phyloP scores from a whole-genome alignment of 2,113 vertebrate genomes.

The Steatornis caripensis region DNA sequence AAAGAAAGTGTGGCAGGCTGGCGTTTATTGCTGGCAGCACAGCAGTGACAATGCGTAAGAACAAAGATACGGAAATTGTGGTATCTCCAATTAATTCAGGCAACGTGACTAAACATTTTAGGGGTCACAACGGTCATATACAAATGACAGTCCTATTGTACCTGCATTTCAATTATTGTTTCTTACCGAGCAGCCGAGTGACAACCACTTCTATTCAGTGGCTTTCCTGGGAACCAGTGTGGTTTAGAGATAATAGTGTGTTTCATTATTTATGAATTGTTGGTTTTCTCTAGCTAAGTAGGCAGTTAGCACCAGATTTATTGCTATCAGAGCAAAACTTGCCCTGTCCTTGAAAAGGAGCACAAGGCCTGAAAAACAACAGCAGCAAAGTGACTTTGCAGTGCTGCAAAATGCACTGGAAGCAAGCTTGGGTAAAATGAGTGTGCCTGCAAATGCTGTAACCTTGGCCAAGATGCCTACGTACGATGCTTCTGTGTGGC shows the following conservation, averaged over 20 bases:
- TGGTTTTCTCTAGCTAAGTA: not conserved
- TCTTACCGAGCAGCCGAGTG: not conserved
- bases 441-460: not conserved
- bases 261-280: not conserved
- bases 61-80: not conserved
- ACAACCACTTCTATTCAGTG: not conserved
- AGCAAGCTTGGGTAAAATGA: not conserved
- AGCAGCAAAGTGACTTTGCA: not conserved
- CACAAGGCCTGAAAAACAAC: not conserved
- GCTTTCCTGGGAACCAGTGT: not conserved
- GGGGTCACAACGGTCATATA: not conserved
- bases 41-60: not conserved
- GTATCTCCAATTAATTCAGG: not conserved
- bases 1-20: not conserved
- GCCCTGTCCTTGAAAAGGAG: not conserved
- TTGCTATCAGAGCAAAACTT: not conserved
- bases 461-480: not conserved
- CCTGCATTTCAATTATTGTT: not conserved
- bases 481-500: fast-evolving
- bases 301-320: not conserved
- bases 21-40: not conserved
- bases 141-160: not conserved
- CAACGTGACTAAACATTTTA: not conserved
- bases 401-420: not conserved
- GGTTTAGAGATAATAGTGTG: not conserved